phyloP scores from a whole-genome alignment of 2,888 invertebrate species.

The Hyppa rectilinea region DNA sequence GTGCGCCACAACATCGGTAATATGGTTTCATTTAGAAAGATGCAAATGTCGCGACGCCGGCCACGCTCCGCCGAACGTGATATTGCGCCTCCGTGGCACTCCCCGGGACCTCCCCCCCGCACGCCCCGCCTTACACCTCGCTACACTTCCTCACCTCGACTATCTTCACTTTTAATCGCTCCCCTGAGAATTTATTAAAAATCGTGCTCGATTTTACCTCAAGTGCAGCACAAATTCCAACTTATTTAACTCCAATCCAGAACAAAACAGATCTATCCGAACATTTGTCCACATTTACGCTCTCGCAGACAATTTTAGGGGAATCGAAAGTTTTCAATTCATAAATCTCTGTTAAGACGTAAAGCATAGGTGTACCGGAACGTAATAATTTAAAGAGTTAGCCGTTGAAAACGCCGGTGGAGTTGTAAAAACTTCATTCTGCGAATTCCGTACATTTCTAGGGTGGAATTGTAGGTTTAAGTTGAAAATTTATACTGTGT shows the following conservation, averaged over 20 bases:
- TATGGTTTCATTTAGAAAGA: slow-evolving; percentile 74
- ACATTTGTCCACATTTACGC: slow-evolving; percentile 49
- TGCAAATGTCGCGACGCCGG: slow-evolving; percentile 83
- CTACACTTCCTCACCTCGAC: slow-evolving; percentile 75
- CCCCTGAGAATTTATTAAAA: slow-evolving; percentile 83
- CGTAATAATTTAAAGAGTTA: slow-evolving; percentile 85
- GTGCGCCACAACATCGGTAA: slow-evolving; percentile 80
- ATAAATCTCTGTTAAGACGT: slow-evolving; percentile 77
- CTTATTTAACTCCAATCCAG: slow-evolving; percentile 37
- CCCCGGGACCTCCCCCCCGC: slow-evolving; percentile 48
- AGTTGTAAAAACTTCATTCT: slow-evolving; percentile 86
- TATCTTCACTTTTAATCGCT: slow-evolving; percentile 85
- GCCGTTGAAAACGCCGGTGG: slow-evolving; percentile 77
- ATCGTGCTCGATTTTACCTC: slow-evolving; percentile 75
- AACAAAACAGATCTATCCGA: slow-evolving; percentile 53
- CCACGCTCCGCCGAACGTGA: slow-evolving; percentile 80
- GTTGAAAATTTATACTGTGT: slow-evolving; percentile 86
- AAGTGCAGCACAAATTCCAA: slow-evolving; percentile 49
- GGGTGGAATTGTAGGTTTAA: slow-evolving; percentile 83
- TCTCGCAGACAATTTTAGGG: slow-evolving; percentile 42
- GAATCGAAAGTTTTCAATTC: slow-evolving; percentile 59
- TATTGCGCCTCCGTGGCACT: slow-evolving; percentile 79
- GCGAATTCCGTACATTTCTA: slow-evolving; percentile 83
- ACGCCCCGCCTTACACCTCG: slow-evolving; percentile 51
- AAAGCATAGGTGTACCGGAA: slow-evolving; percentile 77